Percentiles rank a stretch among this genome's conserved stretches.
These are phyloP conservation scores for Xerus inauris DNA, from an alignment of 2,113 vertebrate genomes.

Conservation along the genomic window DNA sequence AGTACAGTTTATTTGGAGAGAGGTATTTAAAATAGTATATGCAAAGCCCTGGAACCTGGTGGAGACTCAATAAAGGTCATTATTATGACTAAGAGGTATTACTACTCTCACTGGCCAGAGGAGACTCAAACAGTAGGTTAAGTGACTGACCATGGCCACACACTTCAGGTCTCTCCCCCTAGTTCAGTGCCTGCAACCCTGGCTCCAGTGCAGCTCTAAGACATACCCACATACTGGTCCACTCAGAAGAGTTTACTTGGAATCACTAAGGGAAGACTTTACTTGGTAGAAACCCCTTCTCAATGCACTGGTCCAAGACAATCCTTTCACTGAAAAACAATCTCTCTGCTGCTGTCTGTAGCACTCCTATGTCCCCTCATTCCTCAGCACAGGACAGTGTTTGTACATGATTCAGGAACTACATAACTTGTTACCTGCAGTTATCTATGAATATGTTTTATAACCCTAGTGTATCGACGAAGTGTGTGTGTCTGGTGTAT, in stretches of 20 bases:
- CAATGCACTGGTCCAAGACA: background rate
- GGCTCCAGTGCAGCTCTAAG: background rate
- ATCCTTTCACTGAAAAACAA: background rate
- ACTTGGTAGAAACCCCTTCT: background rate
- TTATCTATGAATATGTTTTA: background rate
- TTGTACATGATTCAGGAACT: background rate
- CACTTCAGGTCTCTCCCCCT: background rate
- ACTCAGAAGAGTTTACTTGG: fast-evolving
- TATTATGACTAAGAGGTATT: background rate
- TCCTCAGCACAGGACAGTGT: background rate
- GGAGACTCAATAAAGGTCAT: background rate
- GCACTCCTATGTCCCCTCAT: background rate
- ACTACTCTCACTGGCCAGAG: background rate
- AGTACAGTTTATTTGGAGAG: background rate
- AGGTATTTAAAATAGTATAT: background rate
- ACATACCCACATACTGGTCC: fast-evolving
- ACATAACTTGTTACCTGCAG: background rate
- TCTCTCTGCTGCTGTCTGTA: background rate
- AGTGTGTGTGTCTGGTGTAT: background rate
- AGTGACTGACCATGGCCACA: background rate
- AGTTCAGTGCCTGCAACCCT: background rate
- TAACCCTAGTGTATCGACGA: background rate
- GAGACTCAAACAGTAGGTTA: background rate
- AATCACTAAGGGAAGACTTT: background rate
- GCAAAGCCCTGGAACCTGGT: background rate